Conservation (phyloP, 1,140 invertebrate genomes). For the Saccostrea cuccullata region DNA sequence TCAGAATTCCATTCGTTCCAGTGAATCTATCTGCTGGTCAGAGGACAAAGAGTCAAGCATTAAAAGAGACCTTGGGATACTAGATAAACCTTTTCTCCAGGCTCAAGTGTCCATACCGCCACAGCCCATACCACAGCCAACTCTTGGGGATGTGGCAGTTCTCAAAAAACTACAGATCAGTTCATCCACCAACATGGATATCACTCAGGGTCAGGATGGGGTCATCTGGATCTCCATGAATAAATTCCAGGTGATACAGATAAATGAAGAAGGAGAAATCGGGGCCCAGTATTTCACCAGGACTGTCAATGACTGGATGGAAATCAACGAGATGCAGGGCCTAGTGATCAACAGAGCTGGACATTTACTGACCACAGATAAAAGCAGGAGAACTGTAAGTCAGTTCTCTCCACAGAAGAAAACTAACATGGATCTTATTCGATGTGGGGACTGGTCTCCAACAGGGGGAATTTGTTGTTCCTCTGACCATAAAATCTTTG, state of each 20-base stretch:
- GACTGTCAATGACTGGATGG: slow-evolving; percentile 1
- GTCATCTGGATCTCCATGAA: neutral
- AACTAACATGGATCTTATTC: neutral
- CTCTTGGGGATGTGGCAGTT: neutral
- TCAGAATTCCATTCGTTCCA: neutral
- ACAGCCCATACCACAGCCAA: neutral
- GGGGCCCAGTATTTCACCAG: neutral
- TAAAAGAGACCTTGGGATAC: neutral
- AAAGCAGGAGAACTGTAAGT: neutral
- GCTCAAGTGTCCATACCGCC: neutral
- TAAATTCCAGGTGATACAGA: neutral
- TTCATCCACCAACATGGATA: slow-evolving; percentile 9
- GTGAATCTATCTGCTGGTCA: neutral
- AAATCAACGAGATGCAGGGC: slow-evolving; percentile 20
- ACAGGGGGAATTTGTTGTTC: slow-evolving; percentile 1
- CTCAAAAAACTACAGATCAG: neutral
- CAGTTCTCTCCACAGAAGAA: neutral
- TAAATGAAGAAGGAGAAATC: neutral
- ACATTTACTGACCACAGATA: neutral
- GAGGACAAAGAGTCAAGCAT: neutral
- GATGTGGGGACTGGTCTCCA: neutral
- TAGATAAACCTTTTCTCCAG: neutral
- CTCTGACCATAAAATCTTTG: neutral
- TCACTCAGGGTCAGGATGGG: neutral
- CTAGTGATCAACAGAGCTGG: neutral